Conservation (phyloP, 2,113 vertebrate genomes). For the Apaloderma vittatum region DNA sequence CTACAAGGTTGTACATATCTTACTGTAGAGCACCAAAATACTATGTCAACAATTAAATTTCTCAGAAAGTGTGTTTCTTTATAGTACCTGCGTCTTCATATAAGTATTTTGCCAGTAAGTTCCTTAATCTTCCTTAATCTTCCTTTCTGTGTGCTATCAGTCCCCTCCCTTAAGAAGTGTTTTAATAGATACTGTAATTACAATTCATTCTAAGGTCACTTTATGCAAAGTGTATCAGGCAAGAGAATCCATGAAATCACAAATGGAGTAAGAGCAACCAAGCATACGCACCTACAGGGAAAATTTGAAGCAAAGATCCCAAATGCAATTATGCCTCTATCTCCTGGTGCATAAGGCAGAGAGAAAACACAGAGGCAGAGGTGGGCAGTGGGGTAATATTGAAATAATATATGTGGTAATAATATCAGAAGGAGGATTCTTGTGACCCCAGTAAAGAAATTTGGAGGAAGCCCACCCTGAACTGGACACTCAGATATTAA, state of each 20-base stretch:
- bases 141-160: not conserved
- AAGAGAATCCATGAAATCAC: not conserved
- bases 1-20: not conserved
- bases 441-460: not conserved
- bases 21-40: not conserved
- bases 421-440: not conserved
- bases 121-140: not conserved
- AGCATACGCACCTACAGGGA: not conserved
- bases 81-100: not conserved
- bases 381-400: not conserved
- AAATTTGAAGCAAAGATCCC: not conserved
- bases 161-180: not conserved
- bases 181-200: not conserved
- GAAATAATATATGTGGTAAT: not conserved
- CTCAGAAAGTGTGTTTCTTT: not conserved
- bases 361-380: not conserved
- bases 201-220: not conserved
- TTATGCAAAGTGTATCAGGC: not conserved
- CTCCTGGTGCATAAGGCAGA: not conserved
- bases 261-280: not conserved
- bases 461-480: not conserved
- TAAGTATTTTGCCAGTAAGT: not conserved
- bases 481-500: not conserved
- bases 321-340: not conserved
- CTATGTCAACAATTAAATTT: not conserved